Percentiles rank a stretch among this genome's conserved stretches.
phyloP scores from a whole-genome alignment of 2,113 vertebrate species.

The Platichthys flesus region DNA sequence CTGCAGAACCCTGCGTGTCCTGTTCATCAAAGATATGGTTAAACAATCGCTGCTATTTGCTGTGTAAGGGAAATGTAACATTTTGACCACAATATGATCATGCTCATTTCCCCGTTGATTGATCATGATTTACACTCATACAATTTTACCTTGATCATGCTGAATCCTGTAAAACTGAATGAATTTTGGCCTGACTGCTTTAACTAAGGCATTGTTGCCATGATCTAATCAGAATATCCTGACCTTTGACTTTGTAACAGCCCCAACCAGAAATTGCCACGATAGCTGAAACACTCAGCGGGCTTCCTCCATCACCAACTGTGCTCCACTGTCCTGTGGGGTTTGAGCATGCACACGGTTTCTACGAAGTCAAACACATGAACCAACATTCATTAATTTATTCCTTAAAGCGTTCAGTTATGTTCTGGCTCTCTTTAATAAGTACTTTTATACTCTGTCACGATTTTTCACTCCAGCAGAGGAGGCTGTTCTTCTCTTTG shows the following conservation, averaged over 20 bases:
- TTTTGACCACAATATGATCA: no score
- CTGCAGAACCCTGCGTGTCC: slow-evolving; percentile 3
- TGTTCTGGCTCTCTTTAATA: no score
- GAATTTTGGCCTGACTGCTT: no score
- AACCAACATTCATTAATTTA: not conserved
- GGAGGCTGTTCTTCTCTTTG: slow-evolving; percentile 35
- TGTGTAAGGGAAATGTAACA: no score
- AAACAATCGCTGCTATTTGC: slow-evolving; percentile 14
- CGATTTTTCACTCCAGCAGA: slow-evolving; percentile 37
- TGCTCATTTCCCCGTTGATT: no score
- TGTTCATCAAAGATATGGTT: slow-evolving; percentile 7
- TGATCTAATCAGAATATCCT: no score
- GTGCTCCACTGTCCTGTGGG: slow-evolving; percentile 5
- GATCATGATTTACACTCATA: no score
- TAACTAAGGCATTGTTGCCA: no score
- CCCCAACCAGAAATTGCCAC: no score
- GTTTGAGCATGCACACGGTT: slow-evolving; percentile 16
- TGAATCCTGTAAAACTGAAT: no score
- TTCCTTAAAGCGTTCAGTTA: not conserved
- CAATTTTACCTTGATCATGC: no score
- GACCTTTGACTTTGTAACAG: no score
- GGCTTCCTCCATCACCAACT: not conserved
- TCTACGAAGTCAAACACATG: not conserved
- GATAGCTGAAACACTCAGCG: not conserved
- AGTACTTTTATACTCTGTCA: not conserved